A percentile compares a stretch with the other conserved stretches of the same genome.
phyloP scores from a whole-genome alignment of 2,888 invertebrate genomes.

The Cosmopolites sordidus region DNA sequence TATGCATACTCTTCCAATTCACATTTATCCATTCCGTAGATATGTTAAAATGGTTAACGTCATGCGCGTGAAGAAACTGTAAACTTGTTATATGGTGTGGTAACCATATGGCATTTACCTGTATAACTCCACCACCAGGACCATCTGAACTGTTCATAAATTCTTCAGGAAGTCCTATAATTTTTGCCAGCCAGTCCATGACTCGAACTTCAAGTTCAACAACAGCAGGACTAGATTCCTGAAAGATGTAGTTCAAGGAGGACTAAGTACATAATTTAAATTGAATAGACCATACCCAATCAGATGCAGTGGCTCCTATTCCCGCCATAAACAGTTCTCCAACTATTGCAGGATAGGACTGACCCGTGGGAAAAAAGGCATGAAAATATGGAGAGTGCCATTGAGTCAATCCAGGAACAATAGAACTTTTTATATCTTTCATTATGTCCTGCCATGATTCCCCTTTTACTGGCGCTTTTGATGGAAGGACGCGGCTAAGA shows the following conservation, averaged over 20 bases:
- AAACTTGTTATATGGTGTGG: too few species aligned
- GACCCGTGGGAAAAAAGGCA: constrained; percentile 85
- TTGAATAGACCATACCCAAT: constrained; percentile 32
- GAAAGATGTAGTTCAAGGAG: constrained; percentile 10
- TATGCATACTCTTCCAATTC: too few species aligned
- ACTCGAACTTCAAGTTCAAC: constrained; percentile 88
- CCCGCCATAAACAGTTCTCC: constrained; percentile 55
- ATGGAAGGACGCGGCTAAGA: constrained; percentile 72
- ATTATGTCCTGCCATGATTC: constrained; percentile 85
- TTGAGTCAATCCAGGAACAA: constrained; percentile 91
- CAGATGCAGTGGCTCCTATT: constrained; percentile 35
- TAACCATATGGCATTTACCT: too few species aligned
- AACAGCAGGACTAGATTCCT: constrained; percentile 56
- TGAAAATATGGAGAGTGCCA: constrained; percentile 94
- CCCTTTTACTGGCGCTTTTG: constrained; percentile 71
- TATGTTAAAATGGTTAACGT: too few species aligned
- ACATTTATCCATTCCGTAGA: too few species aligned
- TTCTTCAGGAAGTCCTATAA: constrained; percentile 74
- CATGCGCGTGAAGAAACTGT: too few species aligned
- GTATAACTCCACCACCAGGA: constrained; percentile 79
- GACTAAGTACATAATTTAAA: too few species aligned
- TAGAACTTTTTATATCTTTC: constrained; percentile 76
- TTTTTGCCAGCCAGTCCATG: constrained; percentile 89
- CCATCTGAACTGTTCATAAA: constrained; percentile 74
- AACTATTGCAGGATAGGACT: constrained; percentile 79